These are phyloP conservation scores for Macrocentrus cingulum DNA, from an alignment of 1,140 invertebrate species.

Conservation along the genomic window DNA sequence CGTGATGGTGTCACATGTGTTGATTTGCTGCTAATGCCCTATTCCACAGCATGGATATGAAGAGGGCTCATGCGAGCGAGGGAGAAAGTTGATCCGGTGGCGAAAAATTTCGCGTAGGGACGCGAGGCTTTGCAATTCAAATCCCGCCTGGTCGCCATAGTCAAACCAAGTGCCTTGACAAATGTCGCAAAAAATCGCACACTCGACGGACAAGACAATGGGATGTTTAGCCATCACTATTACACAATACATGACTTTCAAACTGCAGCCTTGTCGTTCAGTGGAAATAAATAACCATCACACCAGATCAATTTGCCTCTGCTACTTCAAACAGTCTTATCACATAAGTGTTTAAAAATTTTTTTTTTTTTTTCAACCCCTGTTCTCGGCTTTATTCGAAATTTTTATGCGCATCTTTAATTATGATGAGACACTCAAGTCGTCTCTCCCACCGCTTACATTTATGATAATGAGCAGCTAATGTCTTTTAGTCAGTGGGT, in stretches of 20 bases:
- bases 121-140: slow-evolving; percentile 29
- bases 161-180: slow-evolving; percentile 44
- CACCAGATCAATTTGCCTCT: slow-evolving; percentile 34
- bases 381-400: slow-evolving; percentile 37
- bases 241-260: slow-evolving; percentile 45
- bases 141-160: slow-evolving; percentile 25
- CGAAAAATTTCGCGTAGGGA: not conserved
- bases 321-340: slow-evolving; percentile 26
- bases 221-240: slow-evolving; percentile 49
- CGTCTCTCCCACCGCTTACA: slow-evolving; percentile 26
- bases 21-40: slow-evolving; percentile 6
- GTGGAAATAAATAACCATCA: slow-evolving; percentile 9
- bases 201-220: slow-evolving; percentile 51
- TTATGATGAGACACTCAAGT: slow-evolving; percentile 48
- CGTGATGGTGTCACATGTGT: slow-evolving; percentile 6
- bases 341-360: not conserved
- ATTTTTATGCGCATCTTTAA: slow-evolving; percentile 57
- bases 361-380: slow-evolving; percentile 22
- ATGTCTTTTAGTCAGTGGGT: slow-evolving; percentile 54
- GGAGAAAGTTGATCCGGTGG: not conserved
- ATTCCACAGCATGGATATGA: too few species aligned
- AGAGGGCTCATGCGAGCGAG: too few species aligned
- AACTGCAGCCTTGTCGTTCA: not conserved
- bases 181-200: slow-evolving; percentile 34
- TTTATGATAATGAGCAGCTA: slow-evolving; percentile 57